Evolutionary conservation across 2,797 vertebrate genomes (phyloP).

Genomic region (Coregonus ussuriensis): DNA sequence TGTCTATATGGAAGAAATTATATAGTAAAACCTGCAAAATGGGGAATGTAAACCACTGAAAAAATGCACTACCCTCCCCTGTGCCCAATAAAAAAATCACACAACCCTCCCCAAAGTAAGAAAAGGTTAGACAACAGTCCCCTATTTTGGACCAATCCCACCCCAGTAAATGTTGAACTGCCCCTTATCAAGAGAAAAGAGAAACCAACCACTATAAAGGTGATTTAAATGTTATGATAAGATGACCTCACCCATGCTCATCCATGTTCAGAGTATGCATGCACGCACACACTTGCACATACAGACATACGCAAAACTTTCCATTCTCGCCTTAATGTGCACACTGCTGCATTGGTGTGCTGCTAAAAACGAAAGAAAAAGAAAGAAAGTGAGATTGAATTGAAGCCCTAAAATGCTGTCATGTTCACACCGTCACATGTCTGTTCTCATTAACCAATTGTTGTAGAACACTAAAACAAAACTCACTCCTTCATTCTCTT

Average conservation of each 20-base stretch:
- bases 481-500: conserved; percentile 28
- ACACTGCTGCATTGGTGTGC: not conserved
- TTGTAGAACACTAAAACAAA: conserved; percentile 55
- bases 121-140: too few relatives aligned
- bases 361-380: not conserved
- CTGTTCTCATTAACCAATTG: conserved; percentile 61
- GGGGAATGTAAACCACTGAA: too few relatives aligned
- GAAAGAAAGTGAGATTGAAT: conserved; percentile 34
- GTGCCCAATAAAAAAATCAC: too few relatives aligned
- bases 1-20: too few relatives aligned
- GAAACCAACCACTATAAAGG: not conserved
- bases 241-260: not conserved
- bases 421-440: conserved; percentile 44
- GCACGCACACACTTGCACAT: not conserved
- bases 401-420: conserved; percentile 41
- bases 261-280: not conserved
- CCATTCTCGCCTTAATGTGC: not conserved
- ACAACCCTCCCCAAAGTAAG: too few relatives aligned
- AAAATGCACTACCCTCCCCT: too few relatives aligned
- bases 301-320: not conserved
- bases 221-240: not conserved
- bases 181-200: not conserved
- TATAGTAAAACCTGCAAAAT: too few relatives aligned
- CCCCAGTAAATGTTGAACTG: too few relatives aligned
- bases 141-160: too few relatives aligned